Evolutionary conservation across 2,888 invertebrate genomes (phyloP).

Genomic region (Plebejus melissa): DNA sequence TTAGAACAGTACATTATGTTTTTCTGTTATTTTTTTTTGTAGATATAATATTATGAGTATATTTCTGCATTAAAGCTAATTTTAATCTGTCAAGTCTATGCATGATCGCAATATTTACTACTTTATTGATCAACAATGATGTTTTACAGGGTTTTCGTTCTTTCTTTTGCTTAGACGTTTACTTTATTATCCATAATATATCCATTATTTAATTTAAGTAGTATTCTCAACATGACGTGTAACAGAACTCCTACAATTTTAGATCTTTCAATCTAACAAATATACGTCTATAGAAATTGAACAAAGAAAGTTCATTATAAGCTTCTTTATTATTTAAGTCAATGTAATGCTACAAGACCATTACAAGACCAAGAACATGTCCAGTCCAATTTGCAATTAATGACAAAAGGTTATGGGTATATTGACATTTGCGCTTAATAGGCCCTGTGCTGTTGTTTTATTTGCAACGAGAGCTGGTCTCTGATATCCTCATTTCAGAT

Average conservation of each 20-base stretch:
- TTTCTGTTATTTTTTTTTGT: not conserved
- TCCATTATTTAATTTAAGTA: not conserved
- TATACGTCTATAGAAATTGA: not conserved
- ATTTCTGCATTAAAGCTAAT: not conserved
- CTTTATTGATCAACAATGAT: not conserved
- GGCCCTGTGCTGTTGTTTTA: not conserved
- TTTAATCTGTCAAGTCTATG: not conserved
- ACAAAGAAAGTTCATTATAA: not conserved
- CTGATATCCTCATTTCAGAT: not conserved
- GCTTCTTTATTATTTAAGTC: not conserved
- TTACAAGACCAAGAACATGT: not conserved
- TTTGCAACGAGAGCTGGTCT: not conserved
- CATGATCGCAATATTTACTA: not conserved
- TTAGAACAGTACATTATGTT: not conserved
- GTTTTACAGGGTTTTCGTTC: not conserved
- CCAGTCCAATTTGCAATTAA: not conserved
- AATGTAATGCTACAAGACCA: too few species aligned
- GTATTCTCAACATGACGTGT: not conserved
- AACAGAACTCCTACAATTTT: too few species aligned
- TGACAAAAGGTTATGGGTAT: not conserved
- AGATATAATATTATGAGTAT: not conserved
- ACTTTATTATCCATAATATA: not conserved
- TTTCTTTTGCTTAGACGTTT: not conserved
- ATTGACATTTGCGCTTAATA: conserved; percentile 2
- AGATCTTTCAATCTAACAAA: not conserved